Percentiles rank a stretch among this genome's conserved stretches.
Evolutionary conservation across 53 echinoderm and acorn worm species (phyloP).

Genomic region (Temnopleurus reevesii): DNA sequence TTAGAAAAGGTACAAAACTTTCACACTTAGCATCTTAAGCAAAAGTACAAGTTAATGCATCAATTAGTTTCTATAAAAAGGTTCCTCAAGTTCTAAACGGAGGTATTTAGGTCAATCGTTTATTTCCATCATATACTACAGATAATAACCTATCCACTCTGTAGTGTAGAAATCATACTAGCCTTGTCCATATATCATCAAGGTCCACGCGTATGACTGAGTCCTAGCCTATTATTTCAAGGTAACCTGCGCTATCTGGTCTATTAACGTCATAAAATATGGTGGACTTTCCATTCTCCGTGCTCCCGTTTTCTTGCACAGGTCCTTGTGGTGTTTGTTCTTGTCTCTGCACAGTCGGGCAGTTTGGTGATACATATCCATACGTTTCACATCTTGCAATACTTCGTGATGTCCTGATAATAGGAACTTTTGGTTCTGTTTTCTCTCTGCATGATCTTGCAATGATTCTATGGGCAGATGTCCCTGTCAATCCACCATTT

Average conservation of each 20-base stretch:
- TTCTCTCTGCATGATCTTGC: constrained; percentile 45
- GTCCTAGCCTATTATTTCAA: constrained; percentile 53
- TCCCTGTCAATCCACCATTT: constrained; percentile 31
- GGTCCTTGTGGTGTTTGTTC: background rate
- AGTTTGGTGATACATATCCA: constrained; percentile 52
- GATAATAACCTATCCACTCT: background rate
- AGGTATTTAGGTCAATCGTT: constrained; percentile 4
- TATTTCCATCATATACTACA: background rate
- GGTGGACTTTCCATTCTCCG: constrained; percentile 16
- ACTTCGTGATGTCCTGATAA: constrained; percentile 45
- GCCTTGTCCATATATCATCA: background rate
- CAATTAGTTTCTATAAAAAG: no score
- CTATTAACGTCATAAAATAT: constrained; percentile 50
- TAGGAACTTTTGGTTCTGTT: constrained; percentile 25
- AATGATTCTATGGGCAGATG: constrained; percentile 34
- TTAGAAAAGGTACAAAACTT: no score
- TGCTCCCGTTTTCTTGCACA: constrained; percentile 37
- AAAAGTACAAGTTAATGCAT: no score
- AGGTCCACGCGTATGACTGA: background rate
- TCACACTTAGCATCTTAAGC: no score
- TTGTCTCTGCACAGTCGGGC: background rate
- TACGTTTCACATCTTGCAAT: constrained; percentile 54
- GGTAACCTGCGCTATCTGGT: constrained; percentile 49
- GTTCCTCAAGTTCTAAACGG: no score
- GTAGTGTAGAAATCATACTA: background rate